phyloP scores from a whole-genome alignment of 1,140 invertebrate genomes.

The Planococcus citri region DNA sequence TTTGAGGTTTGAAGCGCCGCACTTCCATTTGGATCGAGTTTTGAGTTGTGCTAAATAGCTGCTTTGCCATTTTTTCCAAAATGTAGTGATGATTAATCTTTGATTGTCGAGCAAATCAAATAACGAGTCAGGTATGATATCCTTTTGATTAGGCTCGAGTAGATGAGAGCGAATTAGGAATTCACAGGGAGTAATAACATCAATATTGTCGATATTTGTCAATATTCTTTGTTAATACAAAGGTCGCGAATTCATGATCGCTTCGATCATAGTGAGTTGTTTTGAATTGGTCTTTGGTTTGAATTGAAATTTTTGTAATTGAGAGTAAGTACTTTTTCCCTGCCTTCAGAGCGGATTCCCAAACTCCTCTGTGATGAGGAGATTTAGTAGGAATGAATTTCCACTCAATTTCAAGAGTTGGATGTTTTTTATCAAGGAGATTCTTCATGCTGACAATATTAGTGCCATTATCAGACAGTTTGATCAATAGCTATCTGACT shows the following conservation, averaged over 20 bases:
- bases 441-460: constrained; percentile 30
- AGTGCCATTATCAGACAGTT: constrained; percentile 33
- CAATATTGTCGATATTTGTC: not conserved
- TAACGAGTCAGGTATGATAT: too few species aligned
- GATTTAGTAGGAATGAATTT: constrained; percentile 30
- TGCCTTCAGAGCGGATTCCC: constrained; percentile 32
- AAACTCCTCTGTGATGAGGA: constrained; percentile 34
- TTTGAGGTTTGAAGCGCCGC: too few species aligned
- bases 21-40: too few species aligned
- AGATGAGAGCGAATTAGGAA: constrained; percentile 28
- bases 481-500: too few species aligned
- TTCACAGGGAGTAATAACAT: constrained; percentile 30
- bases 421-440: not conserved
- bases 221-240: constrained; percentile 28
- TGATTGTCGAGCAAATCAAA: too few species aligned
- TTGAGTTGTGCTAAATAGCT: too few species aligned
- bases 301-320: not conserved
- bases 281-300: not conserved
- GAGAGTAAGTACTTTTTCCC: constrained; percentile 26
- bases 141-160: not conserved
- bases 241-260: constrained; percentile 34
- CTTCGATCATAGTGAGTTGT: constrained; percentile 27
- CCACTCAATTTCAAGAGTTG: constrained; percentile 27
- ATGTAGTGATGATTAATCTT: too few species aligned
- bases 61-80: too few species aligned